Evolutionary conservation across 1,140 invertebrate species (phyloP).

Genomic region (Drosophila pallidifrons): DNA sequence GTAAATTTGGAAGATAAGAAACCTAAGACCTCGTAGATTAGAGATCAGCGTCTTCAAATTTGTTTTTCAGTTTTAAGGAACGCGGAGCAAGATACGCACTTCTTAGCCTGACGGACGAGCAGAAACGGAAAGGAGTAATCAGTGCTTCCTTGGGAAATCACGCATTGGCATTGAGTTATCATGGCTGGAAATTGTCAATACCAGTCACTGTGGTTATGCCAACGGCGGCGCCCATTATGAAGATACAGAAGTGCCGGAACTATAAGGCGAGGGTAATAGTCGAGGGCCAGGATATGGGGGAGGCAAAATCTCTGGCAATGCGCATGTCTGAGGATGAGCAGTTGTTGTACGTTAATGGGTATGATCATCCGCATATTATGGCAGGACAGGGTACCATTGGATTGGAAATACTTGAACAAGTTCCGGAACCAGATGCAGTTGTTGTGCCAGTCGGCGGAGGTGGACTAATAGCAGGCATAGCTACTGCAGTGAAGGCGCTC

Average conservation of each 20-base stretch:
- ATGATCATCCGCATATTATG: slow-evolving; percentile 97
- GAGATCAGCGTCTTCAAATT: too few relatives aligned
- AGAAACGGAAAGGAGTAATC: slow-evolving; percentile 92
- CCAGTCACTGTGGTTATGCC: slow-evolving; percentile 98
- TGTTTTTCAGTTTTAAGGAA: slow-evolving; percentile 93
- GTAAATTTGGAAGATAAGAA: too few relatives aligned
- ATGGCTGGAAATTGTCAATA: slow-evolving; percentile 92
- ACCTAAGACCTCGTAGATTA: too few relatives aligned
- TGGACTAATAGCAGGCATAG: slow-evolving; percentile 94
- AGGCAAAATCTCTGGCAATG: slow-evolving; percentile 93
- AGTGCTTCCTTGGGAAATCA: slow-evolving; percentile 97
- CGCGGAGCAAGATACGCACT: slow-evolving; percentile 95
- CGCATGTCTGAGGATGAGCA: slow-evolving; percentile 89
- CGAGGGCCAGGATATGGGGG: slow-evolving; percentile 93
- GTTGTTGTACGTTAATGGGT: slow-evolving; percentile 91
- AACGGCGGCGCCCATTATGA: slow-evolving; percentile 95
- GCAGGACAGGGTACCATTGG: slow-evolving; percentile 97
- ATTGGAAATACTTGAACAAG: slow-evolving; percentile 95
- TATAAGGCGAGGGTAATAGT: slow-evolving; percentile 95
- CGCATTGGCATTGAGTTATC: slow-evolving; percentile 94
- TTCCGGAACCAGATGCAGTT: slow-evolving; percentile 90
- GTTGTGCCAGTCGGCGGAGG: slow-evolving; percentile 95
- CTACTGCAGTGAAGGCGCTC: slow-evolving; percentile 94
- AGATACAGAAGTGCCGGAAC: slow-evolving; percentile 93
- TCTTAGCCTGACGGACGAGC: slow-evolving; percentile 89